A percentile compares a stretch with the other conserved stretches of the same genome.
These are phyloP conservation scores for Sebastes elongatus DNA, from an alignment of 2,797 vertebrate species.

Conservation along the genomic window DNA sequence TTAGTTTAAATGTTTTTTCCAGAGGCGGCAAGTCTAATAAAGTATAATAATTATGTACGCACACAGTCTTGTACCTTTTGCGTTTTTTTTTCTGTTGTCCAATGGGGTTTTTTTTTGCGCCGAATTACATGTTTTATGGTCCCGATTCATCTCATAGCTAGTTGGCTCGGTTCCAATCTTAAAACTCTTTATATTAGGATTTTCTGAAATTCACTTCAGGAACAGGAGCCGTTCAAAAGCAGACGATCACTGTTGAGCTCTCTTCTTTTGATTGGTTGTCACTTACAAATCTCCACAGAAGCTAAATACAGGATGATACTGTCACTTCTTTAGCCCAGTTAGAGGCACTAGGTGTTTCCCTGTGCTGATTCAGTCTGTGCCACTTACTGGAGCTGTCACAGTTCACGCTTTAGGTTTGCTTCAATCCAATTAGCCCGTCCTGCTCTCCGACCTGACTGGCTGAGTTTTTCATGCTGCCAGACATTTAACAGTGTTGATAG, in stretches of 20 bases:
- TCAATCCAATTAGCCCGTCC: constrained; percentile 60
- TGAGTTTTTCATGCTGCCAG: constrained; percentile 9
- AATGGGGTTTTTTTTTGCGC: not conserved
- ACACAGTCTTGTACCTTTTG: too few relatives aligned
- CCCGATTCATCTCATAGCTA: too few relatives aligned
- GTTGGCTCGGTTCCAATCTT: too few relatives aligned
- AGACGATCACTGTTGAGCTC: too few relatives aligned
- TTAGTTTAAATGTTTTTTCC: too few relatives aligned
- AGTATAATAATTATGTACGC: too few relatives aligned
- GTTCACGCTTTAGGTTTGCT: constrained; percentile 25
- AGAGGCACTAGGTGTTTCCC: not conserved
- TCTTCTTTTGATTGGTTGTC: not conserved
- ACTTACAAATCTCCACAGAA: not conserved
- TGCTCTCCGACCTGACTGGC: constrained; percentile 36
- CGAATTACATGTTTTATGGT: too few relatives aligned
- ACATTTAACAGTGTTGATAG: not conserved
- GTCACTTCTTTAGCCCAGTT: not conserved
- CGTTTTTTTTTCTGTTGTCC: not conserved
- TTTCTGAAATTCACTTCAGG: too few relatives aligned
- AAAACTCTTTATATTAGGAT: too few relatives aligned
- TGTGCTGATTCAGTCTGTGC: constrained; percentile 10
- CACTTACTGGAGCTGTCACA: constrained; percentile 24
- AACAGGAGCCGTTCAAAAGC: too few relatives aligned
- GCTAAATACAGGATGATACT: not conserved
- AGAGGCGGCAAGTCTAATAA: too few relatives aligned